Evolutionary conservation across 1,140 invertebrate species (phyloP), one percentile per base, ranked within the genome.

Genomic region (Drosophila pachea): DNA sequence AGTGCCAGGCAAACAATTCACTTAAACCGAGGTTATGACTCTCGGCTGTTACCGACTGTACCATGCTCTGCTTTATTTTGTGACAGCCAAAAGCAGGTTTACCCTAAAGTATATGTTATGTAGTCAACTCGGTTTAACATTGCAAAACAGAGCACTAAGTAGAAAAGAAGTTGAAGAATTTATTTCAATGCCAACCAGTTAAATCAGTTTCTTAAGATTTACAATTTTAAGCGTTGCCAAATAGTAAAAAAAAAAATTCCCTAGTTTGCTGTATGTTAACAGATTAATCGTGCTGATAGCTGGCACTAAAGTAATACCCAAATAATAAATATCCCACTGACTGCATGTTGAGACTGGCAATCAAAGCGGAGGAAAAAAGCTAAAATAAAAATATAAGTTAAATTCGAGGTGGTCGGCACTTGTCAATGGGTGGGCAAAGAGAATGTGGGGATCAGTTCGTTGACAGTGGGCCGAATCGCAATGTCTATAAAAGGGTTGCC

Each of bases 391-490:
- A 82, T 82, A 78, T 82, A 77, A 82, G 71, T 72, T 60, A 78
- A 78, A 75, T 61, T 68, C 75, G 49, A 76, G 76, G 78, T 83
- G 76, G 78, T 84, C 79, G 73, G 65, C 22, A 78, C 73, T 73
- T 83, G 71, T 84, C 68, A 75, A 78, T 68, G 16, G 16, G 29
- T 8, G 2, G 1, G 29, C 22, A 59, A 35, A 56, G 40, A 45
- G 42, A 45, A 40, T 58, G 36, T 42, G 55, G 62, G 31, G 31
- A 33, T 63, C 36, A 35, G 62, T 56, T 9, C 1, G 9, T 4
- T 11, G 16, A 83, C 78, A 83, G 56, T 81, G 78, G 69, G 50
- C 5, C 45, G 29, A 47, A 47, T 1, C 12, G 7, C 40, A 16
- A 14, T 43, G 7, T 43, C 5, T 40, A 11, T 16, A 14, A 22